Percentiles rank a stretch among this genome's conserved stretches.
Conservation (phyloP, 1,140 invertebrate genomes). For the Drosophila insularis region DNA sequence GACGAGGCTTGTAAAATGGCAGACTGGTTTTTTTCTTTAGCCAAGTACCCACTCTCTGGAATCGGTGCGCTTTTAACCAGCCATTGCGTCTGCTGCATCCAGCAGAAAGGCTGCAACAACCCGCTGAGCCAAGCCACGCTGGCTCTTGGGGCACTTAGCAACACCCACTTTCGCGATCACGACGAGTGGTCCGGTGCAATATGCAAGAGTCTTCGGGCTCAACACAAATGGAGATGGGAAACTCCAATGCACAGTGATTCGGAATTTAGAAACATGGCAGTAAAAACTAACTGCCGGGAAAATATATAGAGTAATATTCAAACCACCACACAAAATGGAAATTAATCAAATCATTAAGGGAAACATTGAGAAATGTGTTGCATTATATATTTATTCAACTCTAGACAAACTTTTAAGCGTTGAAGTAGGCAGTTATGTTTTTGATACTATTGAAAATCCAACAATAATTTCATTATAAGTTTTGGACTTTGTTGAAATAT, state of each 20-base stretch:
- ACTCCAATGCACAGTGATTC: neutral
- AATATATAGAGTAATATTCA: no score
- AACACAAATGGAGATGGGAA: slow-evolving; percentile 27
- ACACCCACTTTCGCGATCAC: slow-evolving; percentile 79
- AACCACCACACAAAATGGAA: no score
- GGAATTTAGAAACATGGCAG: neutral
- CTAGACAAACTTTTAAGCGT: no score
- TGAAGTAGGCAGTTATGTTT: no score
- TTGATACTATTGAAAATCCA: no score
- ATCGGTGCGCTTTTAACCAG: slow-evolving; percentile 18
- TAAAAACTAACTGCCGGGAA: no score
- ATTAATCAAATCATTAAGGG: no score
- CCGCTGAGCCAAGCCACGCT: neutral
- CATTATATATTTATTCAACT: no score
- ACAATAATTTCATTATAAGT: no score
- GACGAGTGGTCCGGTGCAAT: slow-evolving; percentile 48
- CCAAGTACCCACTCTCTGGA: neutral
- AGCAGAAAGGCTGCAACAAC: slow-evolving; percentile 20
- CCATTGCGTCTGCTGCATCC: slow-evolving; percentile 73
- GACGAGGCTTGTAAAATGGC: slow-evolving; percentile 68
- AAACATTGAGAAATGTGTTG: no score
- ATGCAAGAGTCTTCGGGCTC: slow-evolving; percentile 28
- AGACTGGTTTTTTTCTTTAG: slow-evolving; percentile 72
- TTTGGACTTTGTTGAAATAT: no score
- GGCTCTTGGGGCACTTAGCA: slow-evolving; percentile 60